Conservation (phyloP, 64 coral and sea anemone genomes). For the Montipora capricornis region DNA sequence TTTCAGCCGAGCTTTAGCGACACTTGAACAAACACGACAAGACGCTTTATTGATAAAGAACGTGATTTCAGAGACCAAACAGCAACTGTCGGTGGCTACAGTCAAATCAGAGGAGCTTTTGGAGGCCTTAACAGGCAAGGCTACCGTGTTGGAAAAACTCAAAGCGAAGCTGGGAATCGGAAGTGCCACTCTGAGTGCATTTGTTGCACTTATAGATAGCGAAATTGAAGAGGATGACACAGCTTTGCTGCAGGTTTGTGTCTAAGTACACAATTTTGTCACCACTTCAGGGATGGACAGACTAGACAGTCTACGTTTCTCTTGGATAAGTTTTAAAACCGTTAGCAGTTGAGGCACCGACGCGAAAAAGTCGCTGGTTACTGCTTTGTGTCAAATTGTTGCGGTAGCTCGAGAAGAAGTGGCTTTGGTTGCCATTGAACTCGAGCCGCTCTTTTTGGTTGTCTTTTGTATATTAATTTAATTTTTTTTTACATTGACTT, state of each 20-base stretch:
- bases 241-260: conserved; percentile 57
- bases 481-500: too few species aligned
- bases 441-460: too few species aligned
- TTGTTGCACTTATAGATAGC: conserved; percentile 90
- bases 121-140: conserved; percentile 82
- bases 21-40: conserved; percentile 88
- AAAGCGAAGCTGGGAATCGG: conserved; percentile 97
- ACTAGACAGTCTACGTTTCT: too few species aligned
- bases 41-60: conserved; percentile 89
- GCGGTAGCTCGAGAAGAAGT: too few species aligned
- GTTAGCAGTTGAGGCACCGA: too few species aligned
- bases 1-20: conserved; percentile 78
- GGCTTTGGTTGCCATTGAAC: too few species aligned
- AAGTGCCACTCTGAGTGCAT: conserved; percentile 85
- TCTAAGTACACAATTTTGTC: neutral
- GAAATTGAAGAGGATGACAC: conserved; percentile 97
- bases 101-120: conserved; percentile 76
- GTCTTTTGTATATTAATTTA: too few species aligned
- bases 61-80: conserved; percentile 84
- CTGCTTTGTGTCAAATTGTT: too few species aligned
- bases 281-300: too few species aligned
- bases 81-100: conserved; percentile 75
- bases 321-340: too few species aligned
- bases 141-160: conserved; percentile 92
- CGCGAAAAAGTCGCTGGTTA: too few species aligned